Evolutionary conservation across 2,113 vertebrate genomes (phyloP), one percentile per base, ranked within the genome.

Genomic region (Halcyon malimbica): DNA sequence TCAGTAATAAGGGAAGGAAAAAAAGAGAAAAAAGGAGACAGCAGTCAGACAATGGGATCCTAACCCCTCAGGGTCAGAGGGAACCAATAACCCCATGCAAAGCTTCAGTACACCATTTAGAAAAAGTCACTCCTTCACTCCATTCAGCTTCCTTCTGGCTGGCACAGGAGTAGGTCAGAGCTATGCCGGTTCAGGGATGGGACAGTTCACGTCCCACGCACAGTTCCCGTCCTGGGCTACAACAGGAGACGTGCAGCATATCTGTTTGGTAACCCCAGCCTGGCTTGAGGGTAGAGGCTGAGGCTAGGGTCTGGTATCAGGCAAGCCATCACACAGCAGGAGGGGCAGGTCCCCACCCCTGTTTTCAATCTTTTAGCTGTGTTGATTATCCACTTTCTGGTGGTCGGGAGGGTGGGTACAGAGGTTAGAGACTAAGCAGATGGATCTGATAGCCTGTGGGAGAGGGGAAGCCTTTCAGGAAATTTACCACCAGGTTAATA

Each of bases 251-350:
- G 8, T 2, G 25, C 33, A 63, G 42, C 2, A 0, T 35, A 68
- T 24, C 63, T 65, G 39, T 41, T 53, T 42, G 50, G 44, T 51
- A 71, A 71, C 16, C 39, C 46, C 42, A 90, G 73, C 26, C 84
- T 35, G 44, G 74, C 41, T 21, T 1, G 0, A 53, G 46, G 35
- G 15, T 23, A 70, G 44, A 78, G 60, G 69, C 64, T 71, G 83
- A 70, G n/a, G 28, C 37, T 56, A 39, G 14, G 37, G 74, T 46
- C 39, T 24, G 8, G 67, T 44, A 48, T 54, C 46, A 29, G 0
- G 0, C 31, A 59, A 5, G 9, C 16, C 39, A 10, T 6, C 46
- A 37, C 20, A 17, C 6, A 35, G 24, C 2, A 42, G 8, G 54
- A 80, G 37, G 31, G 37, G 39, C 28, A 90, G 31, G 6, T 13